Conservation (phyloP, 2,797 vertebrate species). For the Phrynocephalus vlangalii region DNA sequence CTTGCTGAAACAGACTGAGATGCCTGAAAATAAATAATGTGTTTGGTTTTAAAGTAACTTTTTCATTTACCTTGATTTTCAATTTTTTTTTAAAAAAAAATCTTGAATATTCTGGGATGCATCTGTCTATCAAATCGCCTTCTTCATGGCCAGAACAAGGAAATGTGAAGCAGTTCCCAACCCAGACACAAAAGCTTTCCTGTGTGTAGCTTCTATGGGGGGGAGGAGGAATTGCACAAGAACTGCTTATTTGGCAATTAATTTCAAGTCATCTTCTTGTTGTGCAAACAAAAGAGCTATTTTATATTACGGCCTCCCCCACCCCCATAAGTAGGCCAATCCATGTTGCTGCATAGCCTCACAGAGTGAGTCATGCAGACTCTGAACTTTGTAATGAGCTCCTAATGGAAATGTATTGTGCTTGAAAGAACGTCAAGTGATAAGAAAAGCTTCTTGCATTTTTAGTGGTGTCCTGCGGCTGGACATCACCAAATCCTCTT, state of each 20-base stretch:
- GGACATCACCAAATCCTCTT: no score
- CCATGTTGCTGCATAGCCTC: neutral
- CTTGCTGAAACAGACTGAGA: neutral
- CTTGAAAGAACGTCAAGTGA: neutral
- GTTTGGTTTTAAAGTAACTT: conserved; percentile 31
- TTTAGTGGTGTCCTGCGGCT: neutral
- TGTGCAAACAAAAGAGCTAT: conserved; percentile 19
- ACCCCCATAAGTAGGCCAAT: neutral
- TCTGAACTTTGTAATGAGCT: neutral
- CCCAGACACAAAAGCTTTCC: conserved; percentile 70
- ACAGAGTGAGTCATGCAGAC: neutral
- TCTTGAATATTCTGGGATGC: conserved; percentile 24
- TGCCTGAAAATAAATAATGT: neutral
- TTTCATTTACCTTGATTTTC: conserved; percentile 39
- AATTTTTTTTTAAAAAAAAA: neutral
- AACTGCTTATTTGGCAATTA: conserved; percentile 46
- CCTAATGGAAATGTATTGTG: neutral
- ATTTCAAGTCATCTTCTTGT: neutral
- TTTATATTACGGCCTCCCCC: neutral
- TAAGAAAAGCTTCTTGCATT: neutral
- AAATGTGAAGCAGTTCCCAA: conserved; percentile 49
- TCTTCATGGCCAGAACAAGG: conserved; percentile 61
- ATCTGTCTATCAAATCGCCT: conserved; percentile 52
- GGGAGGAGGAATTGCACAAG: neutral
- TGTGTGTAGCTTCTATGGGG: conserved; percentile 65